Evolutionary conservation across 1,140 invertebrate species (phyloP).

Genomic region (Araneus ventricosus): DNA sequence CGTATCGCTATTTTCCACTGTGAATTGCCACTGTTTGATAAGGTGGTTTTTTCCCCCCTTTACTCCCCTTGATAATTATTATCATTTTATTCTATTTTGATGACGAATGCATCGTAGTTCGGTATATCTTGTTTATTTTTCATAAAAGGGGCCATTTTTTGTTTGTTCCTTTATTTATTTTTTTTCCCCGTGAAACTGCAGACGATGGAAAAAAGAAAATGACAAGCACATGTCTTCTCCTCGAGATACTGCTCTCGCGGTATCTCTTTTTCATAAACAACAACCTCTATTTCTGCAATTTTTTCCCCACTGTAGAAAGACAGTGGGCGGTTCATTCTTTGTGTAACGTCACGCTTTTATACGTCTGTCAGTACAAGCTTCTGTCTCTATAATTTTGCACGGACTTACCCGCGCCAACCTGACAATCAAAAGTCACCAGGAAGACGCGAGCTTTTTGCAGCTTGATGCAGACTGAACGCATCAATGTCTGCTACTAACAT

Average conservation of each 20-base stretch:
- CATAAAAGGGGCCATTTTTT: neutral
- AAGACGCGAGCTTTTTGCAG: neutral
- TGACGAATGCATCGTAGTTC: neutral
- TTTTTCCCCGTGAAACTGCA: neutral
- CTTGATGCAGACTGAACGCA: neutral
- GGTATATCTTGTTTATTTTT: neutral
- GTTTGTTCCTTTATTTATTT: neutral
- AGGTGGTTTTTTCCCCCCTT: neutral
- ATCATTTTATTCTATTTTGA: slow-evolving; percentile 41
- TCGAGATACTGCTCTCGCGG: neutral
- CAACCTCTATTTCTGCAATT: neutral
- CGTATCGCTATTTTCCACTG: neutral
- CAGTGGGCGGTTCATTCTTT: slow-evolving; percentile 4
- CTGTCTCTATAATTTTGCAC: slow-evolving; percentile 26
- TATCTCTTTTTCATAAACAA: slow-evolving; percentile 37
- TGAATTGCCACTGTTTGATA: slow-evolving; percentile 29
- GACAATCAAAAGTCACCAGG: neutral
- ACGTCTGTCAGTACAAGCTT: slow-evolving; percentile 34
- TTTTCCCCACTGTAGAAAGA: slow-evolving; percentile 5
- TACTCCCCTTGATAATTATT: neutral
- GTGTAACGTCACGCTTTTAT: slow-evolving; percentile 43
- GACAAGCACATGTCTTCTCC: neutral
- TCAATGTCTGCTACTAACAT: neutral
- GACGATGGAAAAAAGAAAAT: neutral
- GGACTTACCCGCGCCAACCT: neutral